A percentile compares a stretch with the other conserved stretches of the same genome.
phyloP scores from a whole-genome alignment of 2,797 vertebrate genomes.

The Petrocephalus sullivani region DNA sequence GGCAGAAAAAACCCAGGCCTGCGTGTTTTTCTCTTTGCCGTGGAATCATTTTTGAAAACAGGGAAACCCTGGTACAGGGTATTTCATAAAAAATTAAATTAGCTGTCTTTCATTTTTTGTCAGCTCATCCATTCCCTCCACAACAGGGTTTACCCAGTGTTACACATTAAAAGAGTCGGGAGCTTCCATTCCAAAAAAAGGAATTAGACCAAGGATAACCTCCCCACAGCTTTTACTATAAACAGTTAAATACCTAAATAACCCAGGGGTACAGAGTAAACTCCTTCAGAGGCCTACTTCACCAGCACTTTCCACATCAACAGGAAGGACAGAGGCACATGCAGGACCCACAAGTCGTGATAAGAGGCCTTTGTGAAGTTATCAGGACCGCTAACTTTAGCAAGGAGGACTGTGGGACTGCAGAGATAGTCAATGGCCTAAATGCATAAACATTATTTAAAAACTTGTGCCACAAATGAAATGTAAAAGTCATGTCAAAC shows the following conservation, averaged over 20 bases:
- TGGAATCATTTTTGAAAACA: not conserved
- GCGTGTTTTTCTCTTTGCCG: not conserved
- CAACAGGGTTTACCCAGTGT: not conserved
- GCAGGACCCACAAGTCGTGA: not conserved
- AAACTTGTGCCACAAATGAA: not conserved
- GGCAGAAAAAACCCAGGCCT: not conserved
- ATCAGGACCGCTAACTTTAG: not conserved
- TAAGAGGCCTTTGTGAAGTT: not conserved
- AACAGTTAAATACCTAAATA: not conserved
- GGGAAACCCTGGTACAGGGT: not conserved
- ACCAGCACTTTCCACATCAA: not conserved
- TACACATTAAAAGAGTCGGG: not conserved
- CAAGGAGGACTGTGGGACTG: not conserved
- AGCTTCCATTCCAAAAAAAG: not conserved
- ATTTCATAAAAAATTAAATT: conserved; percentile 16
- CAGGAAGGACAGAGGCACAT: not conserved
- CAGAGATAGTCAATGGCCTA: not conserved
- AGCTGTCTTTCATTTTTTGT: not conserved
- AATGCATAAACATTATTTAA: not conserved
- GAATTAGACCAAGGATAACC: not conserved
- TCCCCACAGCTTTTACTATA: not conserved
- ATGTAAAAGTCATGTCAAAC: not conserved
- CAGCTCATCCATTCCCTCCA: not conserved
- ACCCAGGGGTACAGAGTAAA: not conserved
- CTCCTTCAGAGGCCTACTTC: not conserved